Evolutionary conservation across 1,140 invertebrate genomes (phyloP).

Genomic region (Brachionus paranguensis): DNA sequence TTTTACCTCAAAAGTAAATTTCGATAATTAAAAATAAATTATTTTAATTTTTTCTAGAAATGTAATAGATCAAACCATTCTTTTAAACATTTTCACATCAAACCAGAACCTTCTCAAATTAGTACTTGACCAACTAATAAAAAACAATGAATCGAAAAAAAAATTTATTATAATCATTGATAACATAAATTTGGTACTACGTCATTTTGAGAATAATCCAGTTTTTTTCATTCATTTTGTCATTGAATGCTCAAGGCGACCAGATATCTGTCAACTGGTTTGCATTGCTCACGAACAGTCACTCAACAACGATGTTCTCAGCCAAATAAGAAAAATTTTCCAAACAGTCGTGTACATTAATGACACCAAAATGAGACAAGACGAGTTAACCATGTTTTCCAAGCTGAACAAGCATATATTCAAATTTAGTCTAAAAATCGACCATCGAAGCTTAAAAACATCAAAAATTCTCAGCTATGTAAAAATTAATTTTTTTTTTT

Average conservation of each 20-base stretch:
- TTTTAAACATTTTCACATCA: not conserved
- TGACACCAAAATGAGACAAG: constrained; percentile 15
- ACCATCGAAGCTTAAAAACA: not conserved
- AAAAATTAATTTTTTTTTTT: not conserved
- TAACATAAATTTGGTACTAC: not conserved
- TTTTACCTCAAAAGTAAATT: not conserved
- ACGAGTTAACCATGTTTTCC: not conserved
- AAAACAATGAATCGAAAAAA: not conserved
- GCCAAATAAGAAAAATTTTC: constrained; percentile 2
- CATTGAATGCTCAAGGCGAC: not conserved
- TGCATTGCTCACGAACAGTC: not conserved
- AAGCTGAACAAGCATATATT: constrained; percentile 19
- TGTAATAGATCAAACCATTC: not conserved
- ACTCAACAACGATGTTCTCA: not conserved
- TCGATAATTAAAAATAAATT: not conserved
- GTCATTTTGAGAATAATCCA: constrained; percentile 8
- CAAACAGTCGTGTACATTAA: not conserved
- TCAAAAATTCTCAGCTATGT: not conserved
- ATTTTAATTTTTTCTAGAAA: not conserved
- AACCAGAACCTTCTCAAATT: not conserved
- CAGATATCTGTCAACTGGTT: not conserved
- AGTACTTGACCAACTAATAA: not conserved
- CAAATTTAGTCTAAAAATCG: constrained; percentile 1
- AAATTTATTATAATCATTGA: constrained; percentile 5
- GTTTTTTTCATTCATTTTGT: not conserved